Evolutionary conservation across 2,888 invertebrate species (phyloP).

Genomic region (Drosophila neutralis): DNA sequence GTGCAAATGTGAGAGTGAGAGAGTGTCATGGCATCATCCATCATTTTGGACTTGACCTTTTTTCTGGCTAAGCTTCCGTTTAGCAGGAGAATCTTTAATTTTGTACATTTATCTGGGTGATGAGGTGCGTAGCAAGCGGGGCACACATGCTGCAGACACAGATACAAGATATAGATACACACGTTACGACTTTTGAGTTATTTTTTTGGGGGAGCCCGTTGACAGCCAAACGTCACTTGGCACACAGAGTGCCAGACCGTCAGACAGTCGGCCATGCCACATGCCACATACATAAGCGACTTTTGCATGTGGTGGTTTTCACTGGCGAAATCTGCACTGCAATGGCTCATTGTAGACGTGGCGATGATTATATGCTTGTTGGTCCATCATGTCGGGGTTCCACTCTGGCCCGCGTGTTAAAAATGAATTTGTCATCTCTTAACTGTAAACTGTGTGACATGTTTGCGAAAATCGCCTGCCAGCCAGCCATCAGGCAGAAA

Average conservation of each 20-base stretch:
- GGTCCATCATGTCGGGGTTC: slow-evolving; percentile 59
- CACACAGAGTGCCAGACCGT: slow-evolving; percentile 33
- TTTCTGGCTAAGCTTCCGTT: slow-evolving; percentile 77
- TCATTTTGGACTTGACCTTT: slow-evolving; percentile 85
- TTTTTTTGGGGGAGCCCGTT: slow-evolving; percentile 47
- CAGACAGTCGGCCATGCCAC: slow-evolving; percentile 18
- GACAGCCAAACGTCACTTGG: slow-evolving; percentile 74
- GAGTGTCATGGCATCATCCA: slow-evolving; percentile 83
- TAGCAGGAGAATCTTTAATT: slow-evolving; percentile 79
- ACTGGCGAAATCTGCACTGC: slow-evolving; percentile 59
- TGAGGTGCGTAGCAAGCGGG: slow-evolving; percentile 51
- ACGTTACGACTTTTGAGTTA: slow-evolving; percentile 53
- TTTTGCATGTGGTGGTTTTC: slow-evolving; percentile 41
- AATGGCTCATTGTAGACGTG: slow-evolving; percentile 71
- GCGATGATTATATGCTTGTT: slow-evolving; percentile 66
- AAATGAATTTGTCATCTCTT: slow-evolving; percentile 82
- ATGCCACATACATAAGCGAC: slow-evolving; percentile 42
- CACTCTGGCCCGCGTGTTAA: slow-evolving; percentile 76
- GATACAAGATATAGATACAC: slow-evolving; percentile 49
- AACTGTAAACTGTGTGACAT: slow-evolving; percentile 79
- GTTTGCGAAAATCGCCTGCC: slow-evolving; percentile 71
- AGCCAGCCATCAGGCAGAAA: slow-evolving; percentile 43
- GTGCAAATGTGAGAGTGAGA: slow-evolving; percentile 33
- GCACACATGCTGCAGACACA: slow-evolving; percentile 60
- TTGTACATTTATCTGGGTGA: slow-evolving; percentile 67